Conservation (phyloP, 2,797 vertebrate species). For the Pseudochirops cupreus region DNA sequence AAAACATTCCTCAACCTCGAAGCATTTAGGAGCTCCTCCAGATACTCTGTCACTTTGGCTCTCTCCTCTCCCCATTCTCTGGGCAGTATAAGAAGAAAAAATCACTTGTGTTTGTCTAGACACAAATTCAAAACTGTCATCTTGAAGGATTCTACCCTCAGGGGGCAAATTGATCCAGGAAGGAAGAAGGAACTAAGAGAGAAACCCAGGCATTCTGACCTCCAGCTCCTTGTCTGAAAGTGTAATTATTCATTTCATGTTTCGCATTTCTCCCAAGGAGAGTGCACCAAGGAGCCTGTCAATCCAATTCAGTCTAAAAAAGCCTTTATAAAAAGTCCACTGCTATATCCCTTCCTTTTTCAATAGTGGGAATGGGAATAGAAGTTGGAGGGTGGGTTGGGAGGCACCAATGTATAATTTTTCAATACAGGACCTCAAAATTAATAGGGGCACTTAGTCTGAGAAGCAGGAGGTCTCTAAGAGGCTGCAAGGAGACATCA, state of each 20-base stretch:
- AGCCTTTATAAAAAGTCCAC: not conserved
- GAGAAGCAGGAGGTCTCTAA: not conserved
- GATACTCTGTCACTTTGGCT: not conserved
- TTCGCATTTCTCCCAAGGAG: conserved; percentile 3
- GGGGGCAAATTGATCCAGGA: not conserved
- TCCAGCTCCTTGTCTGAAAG: not conserved
- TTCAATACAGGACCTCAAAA: not conserved
- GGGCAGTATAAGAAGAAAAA: conserved; percentile 16
- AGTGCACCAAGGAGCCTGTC: conserved; percentile 9
- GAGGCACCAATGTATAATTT: not conserved
- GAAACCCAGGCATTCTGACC: not conserved
- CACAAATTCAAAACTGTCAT: not conserved
- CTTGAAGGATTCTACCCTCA: not conserved
- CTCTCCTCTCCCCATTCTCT: not conserved
- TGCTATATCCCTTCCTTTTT: not conserved
- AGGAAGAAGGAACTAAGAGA: not conserved
- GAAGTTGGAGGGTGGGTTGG: not conserved
- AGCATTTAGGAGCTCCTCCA: conserved; percentile 9
- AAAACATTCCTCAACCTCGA: conserved; percentile 5
- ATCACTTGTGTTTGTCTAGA: not conserved
- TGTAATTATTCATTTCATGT: not conserved
- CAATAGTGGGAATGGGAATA: not conserved
- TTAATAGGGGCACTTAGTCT: not conserved
- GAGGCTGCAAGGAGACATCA: not conserved
- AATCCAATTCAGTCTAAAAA: not conserved